Evolutionary conservation across 1,140 invertebrate genomes (phyloP).

Genomic region (Lanistes nyassanus): DNA sequence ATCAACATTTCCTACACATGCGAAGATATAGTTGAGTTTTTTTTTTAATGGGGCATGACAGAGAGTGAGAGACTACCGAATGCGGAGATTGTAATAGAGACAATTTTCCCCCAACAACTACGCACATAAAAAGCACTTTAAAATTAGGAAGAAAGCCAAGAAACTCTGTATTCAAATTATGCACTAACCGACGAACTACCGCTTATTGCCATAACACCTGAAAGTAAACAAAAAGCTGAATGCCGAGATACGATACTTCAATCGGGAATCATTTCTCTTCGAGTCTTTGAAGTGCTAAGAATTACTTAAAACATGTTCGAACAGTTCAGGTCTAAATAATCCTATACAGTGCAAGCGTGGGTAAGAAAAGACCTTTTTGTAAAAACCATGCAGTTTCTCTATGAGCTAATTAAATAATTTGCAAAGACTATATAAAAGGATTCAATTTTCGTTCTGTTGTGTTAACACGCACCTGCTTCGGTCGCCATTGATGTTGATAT

Average conservation of each 20-base stretch:
- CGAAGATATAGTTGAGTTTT: no score
- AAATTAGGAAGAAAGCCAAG: neutral
- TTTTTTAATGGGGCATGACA: no score
- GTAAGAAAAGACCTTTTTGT: neutral
- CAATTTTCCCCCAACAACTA: no score
- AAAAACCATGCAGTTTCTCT: no score
- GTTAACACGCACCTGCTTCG: constrained; percentile 24
- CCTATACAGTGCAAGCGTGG: neutral
- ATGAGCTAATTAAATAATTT: neutral
- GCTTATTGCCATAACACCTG: no score
- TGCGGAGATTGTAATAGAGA: no score
- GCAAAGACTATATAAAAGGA: neutral
- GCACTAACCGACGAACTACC: neutral
- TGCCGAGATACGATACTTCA: neutral
- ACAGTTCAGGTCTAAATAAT: neutral
- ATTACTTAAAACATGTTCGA: neutral
- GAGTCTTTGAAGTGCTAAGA: neutral
- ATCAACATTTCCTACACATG: no score
- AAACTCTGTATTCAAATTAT: neutral
- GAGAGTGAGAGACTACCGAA: no score
- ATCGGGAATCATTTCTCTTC: neutral
- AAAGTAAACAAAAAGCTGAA: no score
- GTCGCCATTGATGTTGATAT: constrained; percentile 38
- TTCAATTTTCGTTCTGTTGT: neutral
- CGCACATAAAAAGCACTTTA: neutral